Percentiles rank a stretch among this genome's conserved stretches.
Evolutionary conservation across 2,113 vertebrate species (phyloP).

Genomic region (Tricholaema leucomelas): DNA sequence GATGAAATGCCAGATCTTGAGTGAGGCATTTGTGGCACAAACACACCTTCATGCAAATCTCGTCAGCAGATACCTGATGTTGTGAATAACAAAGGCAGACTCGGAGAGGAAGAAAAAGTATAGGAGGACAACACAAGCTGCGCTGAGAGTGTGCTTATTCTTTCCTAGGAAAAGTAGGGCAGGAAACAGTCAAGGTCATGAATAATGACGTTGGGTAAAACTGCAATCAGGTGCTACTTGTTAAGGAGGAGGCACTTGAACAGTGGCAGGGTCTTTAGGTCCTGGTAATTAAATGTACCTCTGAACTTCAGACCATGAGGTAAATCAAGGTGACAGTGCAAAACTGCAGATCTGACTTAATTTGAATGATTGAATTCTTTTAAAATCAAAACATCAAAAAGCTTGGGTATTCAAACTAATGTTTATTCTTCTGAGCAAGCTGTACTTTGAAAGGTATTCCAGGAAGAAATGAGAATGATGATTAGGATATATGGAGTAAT

Average conservation of each 20-base stretch:
- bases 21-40: not conserved
- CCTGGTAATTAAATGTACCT: not conserved
- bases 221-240: not conserved
- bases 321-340: not conserved
- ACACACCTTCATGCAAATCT: not conserved
- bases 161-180: not conserved
- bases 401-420: not conserved
- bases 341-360: not conserved
- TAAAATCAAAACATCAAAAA: not conserved
- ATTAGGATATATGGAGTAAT: not conserved
- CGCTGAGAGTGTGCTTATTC: not conserved
- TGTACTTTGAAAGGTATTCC: not conserved
- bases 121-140: not conserved
- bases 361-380: not conserved
- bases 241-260: not conserved
- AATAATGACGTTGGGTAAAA: not conserved
- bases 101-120: not conserved
- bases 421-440: not conserved
- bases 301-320: not conserved
- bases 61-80: not conserved
- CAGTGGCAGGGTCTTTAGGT: not conserved
- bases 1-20: not conserved
- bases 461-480: not conserved
- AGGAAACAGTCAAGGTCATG: constrained; percentile 6
- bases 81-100: not conserved